Percentiles rank a stretch among this genome's conserved stretches.
Conservation (phyloP, 2,888 invertebrate genomes). For the Chelonus formosanus region DNA sequence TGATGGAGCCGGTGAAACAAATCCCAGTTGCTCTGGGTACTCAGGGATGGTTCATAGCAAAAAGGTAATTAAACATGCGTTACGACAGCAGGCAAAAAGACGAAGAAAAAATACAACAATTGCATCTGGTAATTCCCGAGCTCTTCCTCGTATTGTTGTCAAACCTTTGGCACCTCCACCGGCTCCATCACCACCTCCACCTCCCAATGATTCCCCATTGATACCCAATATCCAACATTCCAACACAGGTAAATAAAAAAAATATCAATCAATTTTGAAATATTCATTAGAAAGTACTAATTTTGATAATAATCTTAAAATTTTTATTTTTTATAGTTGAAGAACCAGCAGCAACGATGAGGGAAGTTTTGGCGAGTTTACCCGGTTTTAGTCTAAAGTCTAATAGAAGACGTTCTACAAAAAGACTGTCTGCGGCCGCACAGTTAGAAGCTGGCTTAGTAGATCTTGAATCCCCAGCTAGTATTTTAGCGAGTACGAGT, state of each 20-base stretch:
- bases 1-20: slow-evolving; percentile 55
- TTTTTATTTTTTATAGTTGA: slow-evolving; percentile 49
- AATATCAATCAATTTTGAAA: slow-evolving; percentile 1
- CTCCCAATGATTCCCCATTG: slow-evolving; percentile 50
- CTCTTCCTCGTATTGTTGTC: slow-evolving; percentile 81
- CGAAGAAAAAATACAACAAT: slow-evolving; percentile 82
- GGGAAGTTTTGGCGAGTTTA: slow-evolving; percentile 86
- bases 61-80: slow-evolving; percentile 79
- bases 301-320: slow-evolving; percentile 18
- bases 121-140: slow-evolving; percentile 72
- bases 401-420: slow-evolving; percentile 79
- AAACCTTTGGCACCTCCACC: slow-evolving; percentile 80
- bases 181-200: slow-evolving; percentile 65
- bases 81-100: slow-evolving; percentile 79
- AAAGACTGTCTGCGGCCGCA: slow-evolving; percentile 89
- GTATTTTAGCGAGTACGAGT: slow-evolving; percentile 92
- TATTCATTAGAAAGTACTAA: neutral
- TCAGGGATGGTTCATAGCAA: slow-evolving; percentile 68
- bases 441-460: slow-evolving; percentile 94
- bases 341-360: slow-evolving; percentile 80
- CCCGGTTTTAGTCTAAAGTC: slow-evolving; percentile 86
- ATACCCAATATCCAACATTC: slow-evolving; percentile 53
- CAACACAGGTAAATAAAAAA: slow-evolving; percentile 48
- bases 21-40: slow-evolving; percentile 57
- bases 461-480: slow-evolving; percentile 95